Base-by-base conservation (phyloP, 2,888 invertebrate genomes). In the Mylabris sibirica region DNA sequence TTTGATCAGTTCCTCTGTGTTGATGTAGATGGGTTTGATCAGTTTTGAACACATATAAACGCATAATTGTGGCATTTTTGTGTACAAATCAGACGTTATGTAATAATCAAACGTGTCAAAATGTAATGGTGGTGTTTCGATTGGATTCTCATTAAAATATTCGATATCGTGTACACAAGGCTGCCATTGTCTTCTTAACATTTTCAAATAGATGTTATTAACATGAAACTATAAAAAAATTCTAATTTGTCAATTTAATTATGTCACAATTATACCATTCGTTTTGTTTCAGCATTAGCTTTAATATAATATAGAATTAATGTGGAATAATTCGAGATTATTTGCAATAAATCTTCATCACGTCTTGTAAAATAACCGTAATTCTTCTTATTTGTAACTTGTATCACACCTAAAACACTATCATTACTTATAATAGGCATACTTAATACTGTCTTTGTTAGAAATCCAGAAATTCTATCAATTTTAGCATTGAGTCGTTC, bases 81-180 rank as follows among this genome's bases (percentile, higher is more conserved):
- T 85, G 49, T 81, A 81, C 72, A 82, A 85, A 59, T 87, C 86
- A 30, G 87, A 86, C 72, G 86, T 85, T 59, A 89, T 86, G 78
- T 90, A 88, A 85, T 88, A 90, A 67, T 86, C 85, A 80, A 85
- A 89, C 68, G 89, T 89, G 68, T 78, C 83, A 70, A 90, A 88
- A 65, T 85, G 86, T 59, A 75, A 75, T 0, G 89, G 17, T 44
- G n/a, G 4, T 5, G 6, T 44, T n/a, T 6, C 17, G 86, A 1
- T 87, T 82, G 34, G 83, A 75, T 44, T 44, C 0, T 86, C 67
- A 0, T 84, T 83, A 38, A 85, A 82, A 6, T 84, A 84, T 62
- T 87, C 85, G 77, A 85, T 79, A 74, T 88, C 88, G 69, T 89
- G 89, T 1, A 76, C 76, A 75, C 89, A 89, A 0, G 90, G 88